Conservation (phyloP, 2,113 vertebrate genomes). For the Hyperopisus bebe region DNA sequence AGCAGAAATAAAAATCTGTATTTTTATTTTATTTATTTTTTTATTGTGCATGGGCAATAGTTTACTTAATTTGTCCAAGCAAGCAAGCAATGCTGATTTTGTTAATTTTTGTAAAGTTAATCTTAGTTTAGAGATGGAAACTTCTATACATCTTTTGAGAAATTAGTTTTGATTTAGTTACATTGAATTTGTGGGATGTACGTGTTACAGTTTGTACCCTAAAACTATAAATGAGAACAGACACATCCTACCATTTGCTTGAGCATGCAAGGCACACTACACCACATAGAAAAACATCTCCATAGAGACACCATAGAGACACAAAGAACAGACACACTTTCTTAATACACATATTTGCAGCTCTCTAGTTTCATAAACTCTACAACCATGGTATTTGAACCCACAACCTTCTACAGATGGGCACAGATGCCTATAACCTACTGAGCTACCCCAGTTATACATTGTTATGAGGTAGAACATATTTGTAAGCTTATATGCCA, state of each 20-base stretch:
- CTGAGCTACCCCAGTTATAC: neutral
- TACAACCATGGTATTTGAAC: neutral
- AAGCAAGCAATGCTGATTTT: neutral
- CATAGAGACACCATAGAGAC: neutral
- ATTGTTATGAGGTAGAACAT: neutral
- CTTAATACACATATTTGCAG: neutral
- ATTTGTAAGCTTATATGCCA: neutral
- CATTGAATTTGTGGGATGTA: neutral
- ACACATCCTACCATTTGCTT: neutral
- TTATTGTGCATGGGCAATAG: neutral
- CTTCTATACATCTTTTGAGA: neutral
- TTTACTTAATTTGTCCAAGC: neutral
- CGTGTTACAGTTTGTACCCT: neutral
- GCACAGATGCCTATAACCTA: neutral
- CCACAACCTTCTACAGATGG: neutral
- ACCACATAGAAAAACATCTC: neutral
- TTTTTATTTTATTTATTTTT: neutral
- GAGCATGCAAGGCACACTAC: neutral
- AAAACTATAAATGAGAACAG: neutral
- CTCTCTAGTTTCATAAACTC: neutral
- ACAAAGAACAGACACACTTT: neutral
- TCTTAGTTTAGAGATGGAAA: neutral
- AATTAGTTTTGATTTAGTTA: neutral
- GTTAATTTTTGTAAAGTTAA: neutral
- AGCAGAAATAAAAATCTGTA: neutral